phyloP scores from a whole-genome alignment of 2,797 vertebrate genomes.

The Catostomus latipinnis region DNA sequence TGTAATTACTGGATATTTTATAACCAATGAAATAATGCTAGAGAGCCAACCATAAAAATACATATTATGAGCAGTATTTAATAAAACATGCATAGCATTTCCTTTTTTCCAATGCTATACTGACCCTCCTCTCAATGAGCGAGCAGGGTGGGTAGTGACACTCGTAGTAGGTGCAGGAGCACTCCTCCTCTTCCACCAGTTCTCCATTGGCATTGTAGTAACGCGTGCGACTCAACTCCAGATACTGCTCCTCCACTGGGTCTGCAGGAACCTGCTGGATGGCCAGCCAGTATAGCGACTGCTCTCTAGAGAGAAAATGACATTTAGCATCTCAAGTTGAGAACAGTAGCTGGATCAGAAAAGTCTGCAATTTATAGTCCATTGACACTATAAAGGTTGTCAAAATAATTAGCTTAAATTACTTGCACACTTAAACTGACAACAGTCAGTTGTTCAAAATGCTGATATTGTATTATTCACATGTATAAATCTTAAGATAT shows the following conservation, averaged over 20 bases:
- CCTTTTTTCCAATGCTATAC: slow-evolving; percentile 50
- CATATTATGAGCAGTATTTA: not conserved
- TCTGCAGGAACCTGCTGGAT: slow-evolving; percentile 98
- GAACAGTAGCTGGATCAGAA: not conserved
- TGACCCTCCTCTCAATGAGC: slow-evolving; percentile 95
- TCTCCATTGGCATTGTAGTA: slow-evolving; percentile 99
- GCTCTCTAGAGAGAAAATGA: slow-evolving; percentile 81
- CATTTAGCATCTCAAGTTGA: slow-evolving; percentile 1
- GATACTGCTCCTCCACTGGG: slow-evolving; percentile 97
- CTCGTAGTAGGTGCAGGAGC: slow-evolving; percentile 97
- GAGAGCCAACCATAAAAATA: too few species aligned
- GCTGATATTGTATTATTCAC: not conserved
- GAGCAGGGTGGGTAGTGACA: slow-evolving; percentile 99
- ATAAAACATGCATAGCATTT: not conserved
- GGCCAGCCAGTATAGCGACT: slow-evolving; percentile 97
- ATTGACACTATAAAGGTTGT: not conserved
- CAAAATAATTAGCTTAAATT: not conserved
- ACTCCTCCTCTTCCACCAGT: slow-evolving; percentile 97
- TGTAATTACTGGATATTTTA: too few species aligned
- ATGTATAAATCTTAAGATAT: not conserved
- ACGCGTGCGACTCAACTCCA: slow-evolving; percentile 93
- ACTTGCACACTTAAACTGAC: too few species aligned
- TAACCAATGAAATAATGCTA: too few species aligned
- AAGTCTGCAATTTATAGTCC: too few species aligned
- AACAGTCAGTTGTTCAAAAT: too few species aligned